Evolutionary conservation across 2,797 vertebrate genomes (phyloP), one percentile per base, ranked within the genome.

Genomic region (Sardinella longiceps): DNA sequence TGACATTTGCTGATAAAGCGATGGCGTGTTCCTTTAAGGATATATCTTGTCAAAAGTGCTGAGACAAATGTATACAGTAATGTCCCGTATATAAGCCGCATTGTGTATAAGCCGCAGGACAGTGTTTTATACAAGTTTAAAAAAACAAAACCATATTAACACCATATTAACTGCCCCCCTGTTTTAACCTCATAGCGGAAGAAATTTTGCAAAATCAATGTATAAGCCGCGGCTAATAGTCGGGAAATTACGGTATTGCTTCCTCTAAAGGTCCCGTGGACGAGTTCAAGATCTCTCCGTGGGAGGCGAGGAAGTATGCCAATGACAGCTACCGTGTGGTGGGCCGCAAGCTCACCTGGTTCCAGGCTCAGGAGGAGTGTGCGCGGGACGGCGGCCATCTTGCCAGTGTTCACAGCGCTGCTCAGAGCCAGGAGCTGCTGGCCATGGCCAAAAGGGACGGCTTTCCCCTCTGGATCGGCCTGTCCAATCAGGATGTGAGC

Each of bases 401-500:
- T 91, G 97, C 96, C 28, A 99, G 97, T 7, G 82, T 98, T 82
- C 96, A 98, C 84, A 1, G 91, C 86, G 89, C 93, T 0, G 91
- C 95, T 4, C 91, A 93, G 10, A 45, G 92, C 3, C 97, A 97
- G 77, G 83, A 99, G 83, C 92, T 95, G 86, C 92, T 94, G 66
- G 70, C 37, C 37, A 90, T 98, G 6, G 90, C 94, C 85, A 96
- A 93, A 88, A 93, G 89, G 0, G 97, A 99, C 1, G 98, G 98
- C 84, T 99, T 96, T 92, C 91, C 94, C 0, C 94, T 99, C 1
- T 99, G 98, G 98, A 95, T 98, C 84, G 98, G 98, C 48, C 93
- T 99, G 12, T 98, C 97, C 15, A 95, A 93, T 91, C 97, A 97
- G 80, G 96, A 97, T 83, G 98, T 99, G 95, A 95, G 96, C 93